Percentiles rank a stretch among this genome's conserved stretches.
Conservation (phyloP, 2,888 invertebrate species). For the Pteria penguin region DNA sequence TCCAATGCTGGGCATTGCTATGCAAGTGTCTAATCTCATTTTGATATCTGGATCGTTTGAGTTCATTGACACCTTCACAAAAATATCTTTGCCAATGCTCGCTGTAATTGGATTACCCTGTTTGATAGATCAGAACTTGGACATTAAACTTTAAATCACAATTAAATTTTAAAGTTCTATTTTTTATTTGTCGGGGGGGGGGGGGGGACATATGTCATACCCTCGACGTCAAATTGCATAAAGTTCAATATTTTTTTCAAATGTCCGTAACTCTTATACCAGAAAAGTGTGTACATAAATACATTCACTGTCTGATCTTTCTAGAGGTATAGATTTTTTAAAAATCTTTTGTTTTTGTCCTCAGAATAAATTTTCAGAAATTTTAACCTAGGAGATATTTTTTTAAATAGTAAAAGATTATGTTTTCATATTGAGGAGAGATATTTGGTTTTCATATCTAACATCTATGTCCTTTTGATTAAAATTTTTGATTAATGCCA, state of each 20-base stretch:
- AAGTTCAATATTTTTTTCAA: too few species aligned
- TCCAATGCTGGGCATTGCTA: slow-evolving; percentile 43
- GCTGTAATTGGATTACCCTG: slow-evolving; percentile 50
- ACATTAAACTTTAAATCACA: neutral
- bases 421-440: too few species aligned
- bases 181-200: neutral
- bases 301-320: neutral
- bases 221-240: too few species aligned
- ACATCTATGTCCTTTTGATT: too few species aligned
- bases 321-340: too few species aligned
- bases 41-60: slow-evolving; percentile 51
- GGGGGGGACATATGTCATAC: too few species aligned
- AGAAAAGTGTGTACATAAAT: neutral
- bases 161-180: neutral
- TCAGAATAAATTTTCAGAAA: too few species aligned
- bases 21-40: slow-evolving; percentile 55
- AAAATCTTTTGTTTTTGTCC: too few species aligned
- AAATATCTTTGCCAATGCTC: slow-evolving; percentile 52
- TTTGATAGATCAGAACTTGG: neutral
- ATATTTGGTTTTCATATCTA: too few species aligned
- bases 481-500: too few species aligned
- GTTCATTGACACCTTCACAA: slow-evolving; percentile 46
- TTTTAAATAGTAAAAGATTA: too few species aligned
- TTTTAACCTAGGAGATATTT: too few species aligned
- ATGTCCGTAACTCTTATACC: neutral